These are phyloP conservation scores for Drosophila miranda DNA, from an alignment of 1,140 invertebrate genomes.

Conservation along the genomic window DNA sequence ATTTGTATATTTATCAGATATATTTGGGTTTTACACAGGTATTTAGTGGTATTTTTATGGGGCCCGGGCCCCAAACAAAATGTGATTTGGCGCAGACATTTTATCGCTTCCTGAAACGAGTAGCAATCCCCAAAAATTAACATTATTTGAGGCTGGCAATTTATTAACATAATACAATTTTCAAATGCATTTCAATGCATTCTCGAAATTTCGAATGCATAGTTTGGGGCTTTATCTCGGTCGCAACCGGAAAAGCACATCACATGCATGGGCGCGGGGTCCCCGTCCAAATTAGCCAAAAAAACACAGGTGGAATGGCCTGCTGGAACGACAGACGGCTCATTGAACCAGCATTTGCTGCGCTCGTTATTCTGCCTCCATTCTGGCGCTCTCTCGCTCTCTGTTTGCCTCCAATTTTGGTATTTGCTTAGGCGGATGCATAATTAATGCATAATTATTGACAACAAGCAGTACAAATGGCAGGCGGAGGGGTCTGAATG, in stretches of 20 bases:
- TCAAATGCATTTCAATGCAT: neutral
- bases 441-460: constrained; percentile 76
- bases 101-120: constrained; percentile 47
- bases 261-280: too few species aligned
- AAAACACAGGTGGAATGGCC: too few species aligned
- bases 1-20: constrained; percentile 10
- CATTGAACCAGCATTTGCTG: too few species aligned
- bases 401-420: constrained; percentile 30
- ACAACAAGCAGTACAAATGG: constrained; percentile 44
- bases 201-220: neutral
- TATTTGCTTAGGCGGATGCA: constrained; percentile 55
- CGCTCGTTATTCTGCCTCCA: neutral
- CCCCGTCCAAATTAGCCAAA: too few species aligned
- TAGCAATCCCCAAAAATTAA: constrained; percentile 11
- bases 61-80: constrained; percentile 19
- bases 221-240: too few species aligned
- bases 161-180: constrained; percentile 42
- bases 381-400: neutral
- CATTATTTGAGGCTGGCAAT: constrained; percentile 25
- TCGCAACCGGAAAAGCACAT: neutral
- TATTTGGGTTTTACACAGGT: constrained; percentile 18
- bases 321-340: too few species aligned
- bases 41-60: constrained; percentile 36
- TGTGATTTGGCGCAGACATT: constrained; percentile 46
- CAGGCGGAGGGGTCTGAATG: neutral